Base-by-base conservation (phyloP, 2,888 invertebrate genomes). In the Mesorhabditis belari region DNA sequence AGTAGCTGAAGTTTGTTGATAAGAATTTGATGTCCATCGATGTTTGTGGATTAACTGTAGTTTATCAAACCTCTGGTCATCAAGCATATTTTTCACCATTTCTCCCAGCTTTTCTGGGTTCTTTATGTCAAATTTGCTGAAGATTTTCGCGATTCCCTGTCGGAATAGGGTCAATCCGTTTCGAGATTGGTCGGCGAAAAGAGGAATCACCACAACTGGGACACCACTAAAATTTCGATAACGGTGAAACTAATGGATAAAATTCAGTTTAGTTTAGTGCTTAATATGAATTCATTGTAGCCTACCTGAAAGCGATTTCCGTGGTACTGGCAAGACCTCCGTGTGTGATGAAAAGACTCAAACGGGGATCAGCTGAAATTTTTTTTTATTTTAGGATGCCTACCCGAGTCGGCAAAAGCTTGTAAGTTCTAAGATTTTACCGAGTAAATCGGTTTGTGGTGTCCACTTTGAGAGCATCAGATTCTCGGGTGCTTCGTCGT, bases 391-490 rank as follows among this genome's bases (percentile, higher is more conserved):
- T 55, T 17, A 25, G 26, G 58, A 55, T 5, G 58, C 53, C 51
- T 53, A 60, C 50, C 52, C 50, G 51, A 50, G 56, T 44, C 21
- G 25, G 27, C 17, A 26, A 27, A 58, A 58, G 59, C 53, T 49
- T 55, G 52, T 55, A 55, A 62, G 55, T 25, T 5, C n/a, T 55
- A 51, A n/a, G 53, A 64, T 12, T n/a, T n/a, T n/a, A 68, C 66
- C 70, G 9, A 74, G 54, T 17, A 74, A 51, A 54, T 66, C 66
- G 27, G 58, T 65, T 56, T 74, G 74, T 5, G 74, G 73, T 49
- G 70, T 59, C 74, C 74, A 74, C 29, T 65, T 64, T 4, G 59
- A 60, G 6, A 73, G 29, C 24, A 60, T 26, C 21, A 74, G 63
- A 62, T 74, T 74, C 0, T 26, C 19, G 19, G 65, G 60, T n/a